Conservation (phyloP, 1,140 invertebrate genomes). For the Drosophila eugracilis region DNA sequence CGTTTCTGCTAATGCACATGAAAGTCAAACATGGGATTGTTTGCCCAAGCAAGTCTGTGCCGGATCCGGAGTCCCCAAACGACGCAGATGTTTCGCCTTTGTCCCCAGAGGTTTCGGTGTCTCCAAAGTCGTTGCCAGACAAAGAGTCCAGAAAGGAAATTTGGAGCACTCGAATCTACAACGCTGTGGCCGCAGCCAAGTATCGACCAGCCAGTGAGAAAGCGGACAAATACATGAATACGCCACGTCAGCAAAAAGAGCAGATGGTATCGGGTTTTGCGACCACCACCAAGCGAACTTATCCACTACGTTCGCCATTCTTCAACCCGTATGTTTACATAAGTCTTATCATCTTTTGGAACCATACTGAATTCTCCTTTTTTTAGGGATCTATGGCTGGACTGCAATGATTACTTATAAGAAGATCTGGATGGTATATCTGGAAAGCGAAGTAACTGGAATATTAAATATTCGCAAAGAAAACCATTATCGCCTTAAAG, state of each 20-base stretch:
- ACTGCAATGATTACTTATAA: conserved; percentile 27
- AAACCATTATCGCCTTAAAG: background rate
- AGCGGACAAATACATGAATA: conserved; percentile 28
- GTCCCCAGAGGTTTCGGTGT: background rate
- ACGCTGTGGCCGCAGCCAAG: conserved; percentile 50
- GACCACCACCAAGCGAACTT: conserved; percentile 31
- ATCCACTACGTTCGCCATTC: conserved; percentile 49
- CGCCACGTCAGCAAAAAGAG: conserved; percentile 13
- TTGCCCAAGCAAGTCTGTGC: too few relatives aligned
- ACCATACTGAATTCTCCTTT: conserved; percentile 9
- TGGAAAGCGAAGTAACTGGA: background rate
- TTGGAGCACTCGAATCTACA: conserved; percentile 42
- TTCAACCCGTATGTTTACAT: conserved; percentile 61
- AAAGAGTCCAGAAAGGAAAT: conserved; percentile 1
- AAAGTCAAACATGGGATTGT: conserved; percentile 21
- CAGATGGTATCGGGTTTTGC: background rate
- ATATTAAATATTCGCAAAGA: conserved; percentile 12
- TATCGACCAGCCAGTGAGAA: conserved; percentile 47
- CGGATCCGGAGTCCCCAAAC: background rate
- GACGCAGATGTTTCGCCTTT: background rate
- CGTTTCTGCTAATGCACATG: conserved; percentile 31
- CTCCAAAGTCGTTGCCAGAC: background rate
- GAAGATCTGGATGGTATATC: background rate
- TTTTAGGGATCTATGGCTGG: conserved; percentile 58
- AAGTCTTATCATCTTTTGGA: background rate